Evolutionary conservation across 2,797 vertebrate species (phyloP).

Genomic region (Sebastes hubbsi): DNA sequence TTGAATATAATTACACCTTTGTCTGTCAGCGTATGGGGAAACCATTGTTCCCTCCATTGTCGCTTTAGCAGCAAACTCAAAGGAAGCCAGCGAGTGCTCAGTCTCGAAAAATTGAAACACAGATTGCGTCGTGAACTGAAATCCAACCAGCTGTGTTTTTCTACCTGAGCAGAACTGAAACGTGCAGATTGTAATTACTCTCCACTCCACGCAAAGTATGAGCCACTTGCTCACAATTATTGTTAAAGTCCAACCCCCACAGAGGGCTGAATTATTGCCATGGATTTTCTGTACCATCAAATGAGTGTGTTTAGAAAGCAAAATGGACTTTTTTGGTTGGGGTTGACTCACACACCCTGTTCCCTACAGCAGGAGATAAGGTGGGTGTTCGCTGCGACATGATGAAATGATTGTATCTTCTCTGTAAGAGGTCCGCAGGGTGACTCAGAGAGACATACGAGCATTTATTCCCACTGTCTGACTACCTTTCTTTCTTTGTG

Average conservation of each 20-base stretch:
- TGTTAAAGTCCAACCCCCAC: constrained; percentile 31
- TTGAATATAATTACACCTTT: background rate
- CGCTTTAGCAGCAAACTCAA: background rate
- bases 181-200: constrained; percentile 48
- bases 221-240: constrained; percentile 56
- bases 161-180: constrained; percentile 30
- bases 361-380: constrained; percentile 60
- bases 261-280: constrained; percentile 37
- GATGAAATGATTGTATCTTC: constrained; percentile 73
- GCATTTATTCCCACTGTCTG: constrained; percentile 28
- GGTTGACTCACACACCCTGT: constrained; percentile 51
- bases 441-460: constrained; percentile 49
- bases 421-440: constrained; percentile 62
- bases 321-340: constrained; percentile 34
- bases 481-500: constrained; percentile 42
- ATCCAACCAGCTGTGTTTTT: constrained; percentile 39
- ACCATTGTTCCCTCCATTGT: background rate
- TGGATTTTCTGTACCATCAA: constrained; percentile 49
- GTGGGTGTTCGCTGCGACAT: constrained; percentile 50
- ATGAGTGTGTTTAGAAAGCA: constrained; percentile 51
- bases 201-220: constrained; percentile 37
- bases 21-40: background rate
- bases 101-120: background rate
- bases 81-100: background rate
- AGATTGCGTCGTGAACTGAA: constrained; percentile 8